Conservation (phyloP, 2,113 vertebrate species). For the Microcebus griseorufus region DNA sequence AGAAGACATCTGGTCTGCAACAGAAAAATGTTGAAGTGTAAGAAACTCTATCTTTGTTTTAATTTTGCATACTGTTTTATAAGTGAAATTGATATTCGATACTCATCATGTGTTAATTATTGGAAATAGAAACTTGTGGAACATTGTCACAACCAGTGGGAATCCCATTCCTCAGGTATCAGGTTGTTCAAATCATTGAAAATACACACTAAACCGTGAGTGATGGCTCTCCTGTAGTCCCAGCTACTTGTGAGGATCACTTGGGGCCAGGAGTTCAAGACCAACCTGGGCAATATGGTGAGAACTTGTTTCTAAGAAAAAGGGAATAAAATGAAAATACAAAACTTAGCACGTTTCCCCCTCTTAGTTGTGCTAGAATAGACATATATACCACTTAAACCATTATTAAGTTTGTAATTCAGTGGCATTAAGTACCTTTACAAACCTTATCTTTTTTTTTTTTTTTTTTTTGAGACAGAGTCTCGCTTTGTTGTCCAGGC, state of each 20-base stretch:
- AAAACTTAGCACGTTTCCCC: background rate
- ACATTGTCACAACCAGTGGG: background rate
- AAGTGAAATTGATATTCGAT: background rate
- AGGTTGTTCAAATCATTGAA: background rate
- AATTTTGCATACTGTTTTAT: background rate
- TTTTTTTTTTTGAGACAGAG: too few relatives aligned
- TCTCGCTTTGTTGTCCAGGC: too few relatives aligned
- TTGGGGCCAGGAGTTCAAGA: too few relatives aligned
- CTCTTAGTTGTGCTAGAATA: background rate
- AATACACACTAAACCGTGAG: background rate
- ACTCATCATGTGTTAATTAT: background rate
- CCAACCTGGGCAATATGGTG: too few relatives aligned
- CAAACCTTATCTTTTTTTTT: background rate
- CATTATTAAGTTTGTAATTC: background rate
- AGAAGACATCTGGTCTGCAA: constrained; percentile 96
- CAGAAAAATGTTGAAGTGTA: constrained; percentile 99
- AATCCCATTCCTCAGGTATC: background rate
- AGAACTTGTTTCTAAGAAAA: too few relatives aligned
- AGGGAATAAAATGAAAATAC: background rate
- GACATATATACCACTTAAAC: background rate
- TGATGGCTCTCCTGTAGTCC: too few relatives aligned
- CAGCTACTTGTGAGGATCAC: too few relatives aligned
- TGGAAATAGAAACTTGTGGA: background rate
- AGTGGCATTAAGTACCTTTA: background rate
- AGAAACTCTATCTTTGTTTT: constrained; percentile 78